Base-by-base conservation (phyloP, 2,113 vertebrate genomes). In the Engystomops pustulosus region DNA sequence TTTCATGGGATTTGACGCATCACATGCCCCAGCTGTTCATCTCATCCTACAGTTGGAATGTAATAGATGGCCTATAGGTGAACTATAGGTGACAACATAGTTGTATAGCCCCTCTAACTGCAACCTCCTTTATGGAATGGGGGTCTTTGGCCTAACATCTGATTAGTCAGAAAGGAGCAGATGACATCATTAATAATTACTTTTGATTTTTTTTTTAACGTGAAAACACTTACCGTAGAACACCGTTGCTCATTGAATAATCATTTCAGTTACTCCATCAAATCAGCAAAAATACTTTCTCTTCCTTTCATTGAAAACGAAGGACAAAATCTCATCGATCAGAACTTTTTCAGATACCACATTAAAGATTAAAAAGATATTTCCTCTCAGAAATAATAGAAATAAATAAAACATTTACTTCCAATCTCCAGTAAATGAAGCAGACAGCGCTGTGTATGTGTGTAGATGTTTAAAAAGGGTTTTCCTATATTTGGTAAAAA, bases 171-270 rank as follows among this genome's bases (percentile, higher is more conserved):
- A 38, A 34, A 23, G 30, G 45, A 38, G 45, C 25, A 30, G 32
- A 81, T 34, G 18, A 69, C 44, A 81, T 81, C 79, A 68, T 70
- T 70, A 80, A 69, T 70, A 81, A 80, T 80, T 36, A 51, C 65
- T 53, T 70, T 53, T 70, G 45, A 55, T 81, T 70, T 81, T 14
- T n/a, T n/a, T 45, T 45, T 62, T 38, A 27, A 34, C 45, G n/a
- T 7, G 74, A 23, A 36, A 5, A 36, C 44, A 69, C 79, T 51
- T 81, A 62, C 79, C 12, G 62, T 25, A 23, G 77, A 25, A 30
- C 5, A 7, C 25, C 38, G 20, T 4, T 6, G 62, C 65, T 70
- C 62, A 70, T 23, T 20, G 44, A 80, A 80, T 80, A 38, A 68
- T 80, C 44, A 53, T 45, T 9, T 20, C 25, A 47, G 58, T 45